Evolutionary conservation across 1,140 invertebrate species (phyloP).

Genomic region (Brachionus paranguensis): DNA sequence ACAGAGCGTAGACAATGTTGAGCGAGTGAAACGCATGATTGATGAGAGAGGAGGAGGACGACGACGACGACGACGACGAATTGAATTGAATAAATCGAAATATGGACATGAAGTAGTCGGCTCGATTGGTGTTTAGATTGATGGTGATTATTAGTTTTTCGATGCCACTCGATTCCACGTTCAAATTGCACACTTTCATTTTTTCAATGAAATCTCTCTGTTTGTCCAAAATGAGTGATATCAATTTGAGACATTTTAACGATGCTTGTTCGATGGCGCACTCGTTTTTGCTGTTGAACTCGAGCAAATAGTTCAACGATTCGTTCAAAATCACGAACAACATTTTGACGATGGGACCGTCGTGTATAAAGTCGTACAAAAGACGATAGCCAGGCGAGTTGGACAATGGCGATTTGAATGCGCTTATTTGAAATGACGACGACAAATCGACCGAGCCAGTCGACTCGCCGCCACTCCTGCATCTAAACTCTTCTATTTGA

Average conservation of each 20-base stretch:
- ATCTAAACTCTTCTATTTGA: neutral
- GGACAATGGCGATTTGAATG: neutral
- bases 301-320: conserved; percentile 16
- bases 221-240: conserved; percentile 62
- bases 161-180: conserved; percentile 65
- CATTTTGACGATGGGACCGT: conserved; percentile 29
- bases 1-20: neutral
- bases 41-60: neutral
- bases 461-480: no score
- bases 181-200: conserved; percentile 53
- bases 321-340: conserved; percentile 5
- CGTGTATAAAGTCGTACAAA: conserved; percentile 27
- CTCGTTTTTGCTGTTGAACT: conserved; percentile 55
- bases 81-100: conserved; percentile 61
- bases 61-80: neutral
- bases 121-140: conserved; percentile 67
- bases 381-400: conserved; percentile 31
- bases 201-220: conserved; percentile 64
- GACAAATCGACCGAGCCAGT: no score
- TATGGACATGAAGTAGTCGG: conserved; percentile 73
- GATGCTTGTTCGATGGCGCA: conserved; percentile 63
- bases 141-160: conserved; percentile 74
- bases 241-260: conserved; percentile 65
- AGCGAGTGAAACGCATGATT: neutral
- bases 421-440: neutral